Evolutionary conservation across 2,888 invertebrate species (phyloP).

Genomic region (Hecatera dysodea): DNA sequence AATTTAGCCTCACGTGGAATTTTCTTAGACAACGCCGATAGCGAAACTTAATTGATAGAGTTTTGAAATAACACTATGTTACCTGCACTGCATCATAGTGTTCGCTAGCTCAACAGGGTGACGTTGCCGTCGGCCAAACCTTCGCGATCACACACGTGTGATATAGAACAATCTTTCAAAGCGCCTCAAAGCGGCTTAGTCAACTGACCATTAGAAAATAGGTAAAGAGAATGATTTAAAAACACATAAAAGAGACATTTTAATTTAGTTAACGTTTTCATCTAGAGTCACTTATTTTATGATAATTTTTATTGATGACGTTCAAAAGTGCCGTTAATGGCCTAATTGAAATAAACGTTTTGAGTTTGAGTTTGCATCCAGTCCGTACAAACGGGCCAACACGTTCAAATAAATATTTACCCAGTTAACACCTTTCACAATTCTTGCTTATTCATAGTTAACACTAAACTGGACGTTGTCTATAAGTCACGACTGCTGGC

Average conservation of each 20-base stretch:
- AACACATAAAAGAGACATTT: conserved; percentile 13
- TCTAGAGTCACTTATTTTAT: too few relatives aligned
- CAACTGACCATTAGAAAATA: conserved; percentile 1
- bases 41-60: too few relatives aligned
- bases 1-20: not conserved
- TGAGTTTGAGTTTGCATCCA: too few relatives aligned
- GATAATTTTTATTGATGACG: too few relatives aligned
- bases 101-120: not conserved
- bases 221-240: conserved; percentile 13
- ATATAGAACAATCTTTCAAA: conserved; percentile 5
- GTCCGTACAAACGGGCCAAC: not conserved
- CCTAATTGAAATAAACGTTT: too few relatives aligned
- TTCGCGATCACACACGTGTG: not conserved
- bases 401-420: conserved; percentile 35
- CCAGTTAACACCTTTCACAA: conserved; percentile 13
- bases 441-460: conserved; percentile 1
- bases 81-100: not conserved
- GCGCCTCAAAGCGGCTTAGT: not conserved
- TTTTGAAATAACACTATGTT: not conserved
- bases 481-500: conserved; percentile 9
- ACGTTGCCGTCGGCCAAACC: not conserved
- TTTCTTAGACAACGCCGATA: not conserved
- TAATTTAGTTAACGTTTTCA: conserved; percentile 12
- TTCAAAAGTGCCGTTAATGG: too few relatives aligned
- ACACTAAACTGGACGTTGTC: conserved; percentile 1